These are phyloP conservation scores for Coenobita brevimanus DNA, from an alignment of 1,140 invertebrate species.

Conservation along the genomic window DNA sequence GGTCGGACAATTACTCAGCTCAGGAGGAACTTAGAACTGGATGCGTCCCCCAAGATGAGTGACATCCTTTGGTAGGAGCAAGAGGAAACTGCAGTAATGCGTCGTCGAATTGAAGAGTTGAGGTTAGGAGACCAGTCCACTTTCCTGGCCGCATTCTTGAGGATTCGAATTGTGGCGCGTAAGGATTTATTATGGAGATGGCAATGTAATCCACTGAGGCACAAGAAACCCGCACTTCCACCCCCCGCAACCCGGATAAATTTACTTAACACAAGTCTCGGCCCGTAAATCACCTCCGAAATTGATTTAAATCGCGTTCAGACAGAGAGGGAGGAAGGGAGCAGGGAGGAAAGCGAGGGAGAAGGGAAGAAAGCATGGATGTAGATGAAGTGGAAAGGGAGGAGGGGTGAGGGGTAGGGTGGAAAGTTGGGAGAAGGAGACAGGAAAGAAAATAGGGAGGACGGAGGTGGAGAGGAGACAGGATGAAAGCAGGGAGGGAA, in stretches of 20 bases:
- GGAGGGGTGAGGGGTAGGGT: background rate
- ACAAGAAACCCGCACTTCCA: background rate
- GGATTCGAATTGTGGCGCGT: too few relatives aligned
- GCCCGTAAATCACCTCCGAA: slow-evolving; percentile 50
- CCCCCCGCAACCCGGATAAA: slow-evolving; percentile 32
- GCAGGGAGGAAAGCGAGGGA: too few relatives aligned
- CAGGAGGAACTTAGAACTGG: too few relatives aligned
- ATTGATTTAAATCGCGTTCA: slow-evolving; percentile 53
- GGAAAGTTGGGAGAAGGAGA: background rate
- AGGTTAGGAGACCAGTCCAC: too few relatives aligned
- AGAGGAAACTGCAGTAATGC: too few relatives aligned
- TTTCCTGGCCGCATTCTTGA: too few relatives aligned
- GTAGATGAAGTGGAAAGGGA: background rate
- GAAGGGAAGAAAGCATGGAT: background rate
- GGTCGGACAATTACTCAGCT: too few relatives aligned
- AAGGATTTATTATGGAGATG: too few relatives aligned
- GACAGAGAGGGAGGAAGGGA: background rate
- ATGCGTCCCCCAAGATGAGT: too few relatives aligned
- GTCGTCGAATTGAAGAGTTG: too few relatives aligned
- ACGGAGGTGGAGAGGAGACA: background rate
- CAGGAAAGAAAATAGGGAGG: background rate
- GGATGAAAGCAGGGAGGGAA: background rate
- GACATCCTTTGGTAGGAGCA: too few relatives aligned
- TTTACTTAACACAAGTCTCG: slow-evolving; percentile 42
- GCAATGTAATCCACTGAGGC: slow-evolving; percentile 4